These are phyloP conservation scores for Solenopsis fugax DNA, from an alignment of 1,140 invertebrate species.

Conservation along the genomic window DNA sequence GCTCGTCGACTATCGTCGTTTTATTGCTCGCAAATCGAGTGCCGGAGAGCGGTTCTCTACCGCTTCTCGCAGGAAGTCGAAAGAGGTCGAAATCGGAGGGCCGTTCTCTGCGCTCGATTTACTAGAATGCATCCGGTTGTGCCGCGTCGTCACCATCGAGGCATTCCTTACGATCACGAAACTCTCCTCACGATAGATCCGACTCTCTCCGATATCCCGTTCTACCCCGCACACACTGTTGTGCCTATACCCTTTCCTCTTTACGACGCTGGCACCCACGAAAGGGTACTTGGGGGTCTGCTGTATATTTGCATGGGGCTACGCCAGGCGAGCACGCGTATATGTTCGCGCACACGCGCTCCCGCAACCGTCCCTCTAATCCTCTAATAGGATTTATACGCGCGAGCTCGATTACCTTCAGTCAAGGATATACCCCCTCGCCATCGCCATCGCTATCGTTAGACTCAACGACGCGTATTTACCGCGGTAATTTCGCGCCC, in stretches of 20 bases:
- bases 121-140: slow-evolving; percentile 74
- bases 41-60: slow-evolving; percentile 32
- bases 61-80: slow-evolving; percentile 69
- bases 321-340: slow-evolving; percentile 29
- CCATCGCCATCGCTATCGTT: background rate
- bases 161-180: slow-evolving; percentile 45
- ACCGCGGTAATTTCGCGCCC: slow-evolving; percentile 83
- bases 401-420: slow-evolving; percentile 85
- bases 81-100: slow-evolving; percentile 64
- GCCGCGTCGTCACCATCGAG: slow-evolving; percentile 41
- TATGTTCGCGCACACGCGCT: slow-evolving; percentile 50
- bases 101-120: slow-evolving; percentile 76
- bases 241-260: slow-evolving; percentile 49
- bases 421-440: slow-evolving; percentile 80
- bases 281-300: slow-evolving; percentile 57
- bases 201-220: slow-evolving; percentile 47
- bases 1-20: slow-evolving; percentile 74
- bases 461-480: slow-evolving; percentile 70
- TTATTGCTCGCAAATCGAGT: slow-evolving; percentile 79
- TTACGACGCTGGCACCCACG: slow-evolving; percentile 41
- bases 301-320: slow-evolving; percentile 69
- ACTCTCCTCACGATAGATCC: background rate
- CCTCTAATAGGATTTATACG: slow-evolving; percentile 87
- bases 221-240: slow-evolving; percentile 40
- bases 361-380: slow-evolving; percentile 81